A percentile compares a stretch with the other conserved stretches of the same genome.
phyloP scores from a whole-genome alignment of 2,113 vertebrate genomes.

The Pitta sordida region DNA sequence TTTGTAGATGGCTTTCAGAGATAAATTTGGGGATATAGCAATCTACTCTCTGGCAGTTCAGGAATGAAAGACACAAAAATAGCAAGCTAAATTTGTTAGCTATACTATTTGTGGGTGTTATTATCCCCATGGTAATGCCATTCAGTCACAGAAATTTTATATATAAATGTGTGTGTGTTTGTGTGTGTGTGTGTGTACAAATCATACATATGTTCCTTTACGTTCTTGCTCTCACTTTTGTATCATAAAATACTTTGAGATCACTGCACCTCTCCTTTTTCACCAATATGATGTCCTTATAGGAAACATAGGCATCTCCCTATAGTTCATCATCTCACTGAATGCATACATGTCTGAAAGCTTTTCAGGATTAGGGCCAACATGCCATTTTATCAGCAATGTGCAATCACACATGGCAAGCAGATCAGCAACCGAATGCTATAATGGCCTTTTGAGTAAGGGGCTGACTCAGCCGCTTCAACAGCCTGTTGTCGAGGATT shows the following conservation, averaged over 20 bases:
- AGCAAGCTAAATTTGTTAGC: conserved; percentile 35
- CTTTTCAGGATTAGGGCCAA: conserved; percentile 60
- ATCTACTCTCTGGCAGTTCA: conserved; percentile 34
- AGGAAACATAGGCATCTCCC: conserved; percentile 14
- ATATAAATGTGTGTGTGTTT: neutral
- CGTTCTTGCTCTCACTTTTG: neutral
- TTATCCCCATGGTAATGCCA: conserved; percentile 6
- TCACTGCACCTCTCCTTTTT: neutral
- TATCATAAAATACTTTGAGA: neutral
- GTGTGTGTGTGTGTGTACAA: neutral
- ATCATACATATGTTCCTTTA: neutral
- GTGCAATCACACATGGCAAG: conserved; percentile 60
- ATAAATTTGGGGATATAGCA: neutral
- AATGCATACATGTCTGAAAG: conserved; percentile 50
- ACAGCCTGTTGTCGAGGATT: conserved; percentile 20
- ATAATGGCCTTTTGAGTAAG: conserved; percentile 59
- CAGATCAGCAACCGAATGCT: conserved; percentile 45
- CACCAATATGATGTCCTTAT: neutral
- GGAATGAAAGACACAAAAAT: conserved; percentile 33
- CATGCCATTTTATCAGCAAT: conserved; percentile 59
- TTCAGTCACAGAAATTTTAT: neutral
- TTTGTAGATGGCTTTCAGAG: conserved; percentile 39
- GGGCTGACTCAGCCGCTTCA: conserved; percentile 60
- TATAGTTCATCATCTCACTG: conserved; percentile 32
- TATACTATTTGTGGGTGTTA: conserved; percentile 9